A percentile compares a stretch with the other conserved stretches of the same genome.
These are phyloP conservation scores for Lycaon pictus DNA, from an alignment of 2,113 vertebrate genomes.

Conservation along the genomic window DNA sequence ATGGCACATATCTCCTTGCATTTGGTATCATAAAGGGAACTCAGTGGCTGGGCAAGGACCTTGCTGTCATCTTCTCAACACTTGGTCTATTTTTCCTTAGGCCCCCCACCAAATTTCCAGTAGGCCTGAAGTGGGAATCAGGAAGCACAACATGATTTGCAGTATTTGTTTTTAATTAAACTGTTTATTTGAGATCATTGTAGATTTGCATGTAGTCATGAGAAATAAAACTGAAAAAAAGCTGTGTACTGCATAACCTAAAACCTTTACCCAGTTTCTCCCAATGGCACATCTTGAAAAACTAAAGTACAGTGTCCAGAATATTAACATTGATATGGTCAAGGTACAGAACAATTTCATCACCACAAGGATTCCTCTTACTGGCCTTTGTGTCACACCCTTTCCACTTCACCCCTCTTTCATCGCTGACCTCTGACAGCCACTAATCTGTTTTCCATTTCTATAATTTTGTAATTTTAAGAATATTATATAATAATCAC, in stretches of 20 bases:
- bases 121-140: not conserved
- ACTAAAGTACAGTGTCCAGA: not conserved
- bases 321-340: not conserved
- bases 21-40: constrained; percentile 32
- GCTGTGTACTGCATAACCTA: not conserved
- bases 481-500: not conserved
- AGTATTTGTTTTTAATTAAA: not conserved
- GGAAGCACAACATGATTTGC: not conserved
- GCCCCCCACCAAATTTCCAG: not conserved
- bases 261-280: not conserved
- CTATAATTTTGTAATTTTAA: not conserved
- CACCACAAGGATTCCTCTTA: not conserved
- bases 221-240: constrained; percentile 6
- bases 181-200: not conserved
- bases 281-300: not conserved
- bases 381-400: not conserved
- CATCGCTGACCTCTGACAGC: not conserved
- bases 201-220: not conserved
- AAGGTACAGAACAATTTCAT: not conserved
- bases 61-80: not conserved
- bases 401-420: not conserved
- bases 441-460: not conserved
- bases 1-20: constrained; percentile 42
- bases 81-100: not conserved
- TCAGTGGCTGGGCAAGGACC: not conserved